A percentile compares a stretch with the other conserved stretches of the same genome.
Evolutionary conservation across 1,140 invertebrate species (phyloP).

Genomic region (Lepidurus apus): DNA sequence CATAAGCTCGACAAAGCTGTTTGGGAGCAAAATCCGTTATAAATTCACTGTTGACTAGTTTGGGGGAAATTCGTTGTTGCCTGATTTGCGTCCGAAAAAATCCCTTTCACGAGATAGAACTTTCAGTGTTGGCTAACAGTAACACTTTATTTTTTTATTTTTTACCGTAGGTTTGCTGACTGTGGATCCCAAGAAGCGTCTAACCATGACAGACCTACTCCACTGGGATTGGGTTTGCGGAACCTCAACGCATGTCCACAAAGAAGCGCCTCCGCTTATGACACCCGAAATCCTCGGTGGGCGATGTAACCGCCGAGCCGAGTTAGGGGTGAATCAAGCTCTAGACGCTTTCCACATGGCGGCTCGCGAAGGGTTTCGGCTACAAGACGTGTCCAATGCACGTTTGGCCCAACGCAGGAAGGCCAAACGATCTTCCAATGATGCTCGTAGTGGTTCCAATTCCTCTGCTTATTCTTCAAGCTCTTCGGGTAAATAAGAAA

Average conservation of each 20-base stretch:
- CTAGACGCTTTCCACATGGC: slow-evolving; percentile 65
- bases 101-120: too few relatives aligned
- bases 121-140: background rate
- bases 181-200: slow-evolving; percentile 66
- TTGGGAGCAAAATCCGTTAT: too few relatives aligned
- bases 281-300: slow-evolving; percentile 45
- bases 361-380: slow-evolving; percentile 61
- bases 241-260: slow-evolving; percentile 43
- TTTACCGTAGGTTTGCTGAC: slow-evolving; percentile 58
- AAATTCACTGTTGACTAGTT: too few relatives aligned
- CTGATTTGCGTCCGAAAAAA: too few relatives aligned
- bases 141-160: slow-evolving; percentile 23
- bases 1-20: too few relatives aligned
- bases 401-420: slow-evolving; percentile 64
- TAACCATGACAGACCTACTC: slow-evolving; percentile 61
- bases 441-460: slow-evolving; percentile 46
- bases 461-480: slow-evolving; percentile 49
- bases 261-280: slow-evolving; percentile 51
- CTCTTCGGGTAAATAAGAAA: slow-evolving; percentile 41
- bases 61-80: too few relatives aligned
- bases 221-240: slow-evolving; percentile 59
- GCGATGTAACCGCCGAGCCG: slow-evolving; percentile 41
- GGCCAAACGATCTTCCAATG: slow-evolving; percentile 53
- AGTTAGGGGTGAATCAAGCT: slow-evolving; percentile 53
- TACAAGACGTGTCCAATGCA: slow-evolving; percentile 62